phyloP scores from a whole-genome alignment of 2,888 invertebrate genomes.

The Macrosiphum euphorbiae region DNA sequence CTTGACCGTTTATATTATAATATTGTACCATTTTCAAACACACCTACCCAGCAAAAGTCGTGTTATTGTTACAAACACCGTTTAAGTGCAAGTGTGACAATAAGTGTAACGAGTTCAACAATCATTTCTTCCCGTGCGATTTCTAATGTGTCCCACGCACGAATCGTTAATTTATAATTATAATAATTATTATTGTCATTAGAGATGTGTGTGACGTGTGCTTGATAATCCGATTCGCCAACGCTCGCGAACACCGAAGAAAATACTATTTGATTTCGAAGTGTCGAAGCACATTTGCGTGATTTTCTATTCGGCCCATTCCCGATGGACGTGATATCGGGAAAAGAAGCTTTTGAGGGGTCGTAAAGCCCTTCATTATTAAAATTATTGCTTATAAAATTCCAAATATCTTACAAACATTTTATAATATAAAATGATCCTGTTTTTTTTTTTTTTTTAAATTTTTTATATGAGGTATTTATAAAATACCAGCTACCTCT shows the following conservation, averaged over 20 bases:
- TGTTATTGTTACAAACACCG: neutral
- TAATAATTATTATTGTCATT: neutral
- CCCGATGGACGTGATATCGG: neutral
- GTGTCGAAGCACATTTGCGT: neutral
- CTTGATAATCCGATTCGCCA: neutral
- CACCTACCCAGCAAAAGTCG: constrained; percentile 5
- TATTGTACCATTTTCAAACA: neutral
- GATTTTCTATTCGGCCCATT: neutral
- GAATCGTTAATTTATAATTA: neutral
- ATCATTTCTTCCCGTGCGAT: neutral
- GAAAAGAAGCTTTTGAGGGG: neutral
- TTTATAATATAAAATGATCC: neutral
- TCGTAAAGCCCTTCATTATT: neutral
- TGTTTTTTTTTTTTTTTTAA: neutral
- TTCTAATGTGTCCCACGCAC: constrained; percentile 17
- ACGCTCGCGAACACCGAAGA: neutral
- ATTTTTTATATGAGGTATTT: too few relatives aligned
- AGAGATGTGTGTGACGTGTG: neutral
- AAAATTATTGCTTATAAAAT: neutral
- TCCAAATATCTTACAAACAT: neutral
- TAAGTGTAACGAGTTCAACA: neutral
- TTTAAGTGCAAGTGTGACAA: neutral
- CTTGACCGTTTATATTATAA: neutral
- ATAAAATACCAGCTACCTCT: too few relatives aligned
- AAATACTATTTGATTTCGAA: neutral